Conservation (phyloP, 1,140 invertebrate species). For the Drosophila bipectinata region DNA sequence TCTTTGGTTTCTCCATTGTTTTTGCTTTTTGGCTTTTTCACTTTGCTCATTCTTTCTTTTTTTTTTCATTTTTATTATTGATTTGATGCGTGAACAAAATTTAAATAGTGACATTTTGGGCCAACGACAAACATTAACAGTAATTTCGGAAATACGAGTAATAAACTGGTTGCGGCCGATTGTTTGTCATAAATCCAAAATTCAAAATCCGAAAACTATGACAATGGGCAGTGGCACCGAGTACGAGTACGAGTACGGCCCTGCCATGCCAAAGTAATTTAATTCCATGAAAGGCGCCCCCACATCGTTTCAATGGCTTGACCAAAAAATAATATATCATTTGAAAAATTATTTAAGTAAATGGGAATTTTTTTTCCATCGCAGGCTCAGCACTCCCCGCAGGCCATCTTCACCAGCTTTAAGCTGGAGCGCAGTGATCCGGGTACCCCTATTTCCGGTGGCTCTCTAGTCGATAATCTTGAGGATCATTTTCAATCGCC, state of each 20-base stretch:
- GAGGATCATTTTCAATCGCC: conserved; percentile 17
- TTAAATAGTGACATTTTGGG: conserved; percentile 81
- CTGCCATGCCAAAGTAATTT: conserved; percentile 50
- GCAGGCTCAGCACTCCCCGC: conserved; percentile 89
- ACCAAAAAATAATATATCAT: background rate
- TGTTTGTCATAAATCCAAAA: conserved; percentile 73
- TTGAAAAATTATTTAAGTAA: conserved; percentile 14
- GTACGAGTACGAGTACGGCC: conserved; percentile 53
- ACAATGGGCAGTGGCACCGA: conserved; percentile 46
- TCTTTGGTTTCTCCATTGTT: conserved; percentile 63
- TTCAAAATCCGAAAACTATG: conserved; percentile 46
- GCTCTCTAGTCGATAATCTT: background rate
- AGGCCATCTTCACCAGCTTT: conserved; percentile 96
- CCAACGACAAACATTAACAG: conserved; percentile 78
- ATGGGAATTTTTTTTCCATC: conserved; percentile 28
- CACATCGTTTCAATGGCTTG: conserved; percentile 29
- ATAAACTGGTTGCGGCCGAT: conserved; percentile 71
- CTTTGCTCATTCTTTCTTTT: conserved; percentile 56
- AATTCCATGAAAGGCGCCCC: conserved; percentile 61
- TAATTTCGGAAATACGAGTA: conserved; percentile 77
- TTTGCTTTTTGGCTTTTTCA: conserved; percentile 60
- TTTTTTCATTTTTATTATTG: conserved; percentile 66
- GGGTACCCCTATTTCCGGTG: background rate
- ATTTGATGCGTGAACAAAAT: conserved; percentile 80
- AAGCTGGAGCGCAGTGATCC: conserved; percentile 91